These are phyloP conservation scores for Xestia c-nigrum DNA, from an alignment of 2,888 invertebrate genomes.

Conservation along the genomic window DNA sequence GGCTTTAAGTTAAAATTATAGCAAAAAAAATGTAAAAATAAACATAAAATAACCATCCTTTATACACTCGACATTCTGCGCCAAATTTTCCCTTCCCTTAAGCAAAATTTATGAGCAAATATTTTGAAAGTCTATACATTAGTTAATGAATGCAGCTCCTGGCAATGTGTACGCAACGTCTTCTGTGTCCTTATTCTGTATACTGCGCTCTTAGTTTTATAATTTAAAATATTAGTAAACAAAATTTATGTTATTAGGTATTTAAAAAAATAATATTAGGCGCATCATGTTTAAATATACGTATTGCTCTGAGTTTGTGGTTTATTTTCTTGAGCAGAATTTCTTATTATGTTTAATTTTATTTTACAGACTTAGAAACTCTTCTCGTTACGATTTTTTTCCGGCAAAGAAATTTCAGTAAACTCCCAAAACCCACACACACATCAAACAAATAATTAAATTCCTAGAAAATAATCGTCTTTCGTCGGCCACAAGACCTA, in stretches of 20 bases:
- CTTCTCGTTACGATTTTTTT: not conserved
- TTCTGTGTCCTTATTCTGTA: constrained; percentile 79
- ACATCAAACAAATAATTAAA: too few relatives aligned
- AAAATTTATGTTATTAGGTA: not conserved
- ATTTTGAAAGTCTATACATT: constrained; percentile 90
- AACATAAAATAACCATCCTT: constrained; percentile 72
- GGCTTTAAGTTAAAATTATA: not conserved
- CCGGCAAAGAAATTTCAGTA: not conserved
- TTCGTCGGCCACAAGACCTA: not conserved
- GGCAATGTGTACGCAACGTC: constrained; percentile 82
- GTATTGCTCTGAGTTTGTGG: not conserved
- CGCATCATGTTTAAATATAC: not conserved
- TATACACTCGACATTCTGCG: constrained; percentile 72
- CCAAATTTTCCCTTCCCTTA: constrained; percentile 80
- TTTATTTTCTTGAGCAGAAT: not conserved
- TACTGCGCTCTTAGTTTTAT: constrained; percentile 11
- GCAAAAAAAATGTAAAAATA: constrained; percentile 66
- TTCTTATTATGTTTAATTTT: not conserved
- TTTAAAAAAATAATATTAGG: too few relatives aligned
- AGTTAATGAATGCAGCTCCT: constrained; percentile 90
- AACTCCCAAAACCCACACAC: too few relatives aligned
- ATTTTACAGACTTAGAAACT: not conserved
- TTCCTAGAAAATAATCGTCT: not conserved
- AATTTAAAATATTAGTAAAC: not conserved
- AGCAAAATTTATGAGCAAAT: constrained; percentile 89